Evolutionary conservation across 2,113 vertebrate genomes (phyloP).

Genomic region (Spea bombifrons): DNA sequence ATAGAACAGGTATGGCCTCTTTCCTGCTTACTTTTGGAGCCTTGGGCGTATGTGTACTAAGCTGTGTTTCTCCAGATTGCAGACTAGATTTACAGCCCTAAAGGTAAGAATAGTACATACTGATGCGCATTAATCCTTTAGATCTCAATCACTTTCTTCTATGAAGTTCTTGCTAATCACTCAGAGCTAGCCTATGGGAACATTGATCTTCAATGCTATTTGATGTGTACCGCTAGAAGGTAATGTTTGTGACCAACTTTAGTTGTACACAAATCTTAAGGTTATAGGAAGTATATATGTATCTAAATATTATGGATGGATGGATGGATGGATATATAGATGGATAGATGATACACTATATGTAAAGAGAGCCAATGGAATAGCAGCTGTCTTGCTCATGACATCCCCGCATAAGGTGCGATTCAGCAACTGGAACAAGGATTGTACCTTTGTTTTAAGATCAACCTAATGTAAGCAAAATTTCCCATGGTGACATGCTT

Average conservation of each 20-base stretch:
- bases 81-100: slow-evolving; percentile 2
- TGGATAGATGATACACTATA: no score
- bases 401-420: no score
- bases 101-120: slow-evolving; percentile 20
- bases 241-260: neutral
- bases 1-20: neutral
- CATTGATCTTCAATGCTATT: slow-evolving; percentile 31
- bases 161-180: slow-evolving; percentile 4
- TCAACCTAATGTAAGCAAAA: no score
- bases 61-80: neutral
- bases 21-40: neutral
- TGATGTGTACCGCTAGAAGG: slow-evolving; percentile 16
- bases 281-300: no score
- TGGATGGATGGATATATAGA: no score
- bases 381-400: no score
- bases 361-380: no score
- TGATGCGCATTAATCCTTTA: slow-evolving; percentile 15
- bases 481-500: no score
- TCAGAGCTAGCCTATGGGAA: slow-evolving; percentile 26
- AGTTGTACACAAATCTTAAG: no score
- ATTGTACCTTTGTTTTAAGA: no score
- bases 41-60: neutral
- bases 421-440: no score
- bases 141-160: slow-evolving; percentile 37
- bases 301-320: no score